phyloP scores from a whole-genome alignment of 2,113 vertebrate genomes.

The Passer domesticus region DNA sequence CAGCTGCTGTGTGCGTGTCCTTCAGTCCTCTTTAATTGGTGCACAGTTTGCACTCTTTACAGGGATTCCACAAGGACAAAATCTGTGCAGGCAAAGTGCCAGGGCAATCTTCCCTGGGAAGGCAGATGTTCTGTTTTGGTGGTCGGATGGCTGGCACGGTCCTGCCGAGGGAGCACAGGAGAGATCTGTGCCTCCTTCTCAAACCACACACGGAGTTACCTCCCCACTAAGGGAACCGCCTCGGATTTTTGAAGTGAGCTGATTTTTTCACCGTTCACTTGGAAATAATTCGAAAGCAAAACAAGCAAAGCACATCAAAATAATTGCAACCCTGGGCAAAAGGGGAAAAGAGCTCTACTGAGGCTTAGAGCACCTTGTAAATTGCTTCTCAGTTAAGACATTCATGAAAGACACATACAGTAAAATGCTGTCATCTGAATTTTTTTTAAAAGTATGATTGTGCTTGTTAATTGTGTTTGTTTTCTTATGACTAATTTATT shows the following conservation, averaged over 20 bases:
- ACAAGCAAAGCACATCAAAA: conserved; percentile 16
- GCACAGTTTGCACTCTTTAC: conserved; percentile 42
- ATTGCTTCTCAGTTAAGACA: background rate
- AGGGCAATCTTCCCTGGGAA: conserved; percentile 31
- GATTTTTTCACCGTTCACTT: background rate
- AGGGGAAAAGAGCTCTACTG: background rate
- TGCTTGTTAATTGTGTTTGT: conserved; percentile 26
- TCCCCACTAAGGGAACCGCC: background rate
- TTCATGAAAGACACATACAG: background rate
- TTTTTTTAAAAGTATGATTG: background rate
- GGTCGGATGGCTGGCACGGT: background rate
- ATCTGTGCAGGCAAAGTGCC: conserved; percentile 19
- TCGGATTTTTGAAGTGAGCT: background rate
- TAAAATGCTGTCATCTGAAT: background rate
- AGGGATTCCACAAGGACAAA: conserved; percentile 47
- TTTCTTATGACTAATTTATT: conserved; percentile 59
- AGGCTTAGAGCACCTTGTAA: background rate
- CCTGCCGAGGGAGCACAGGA: background rate
- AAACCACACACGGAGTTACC: background rate
- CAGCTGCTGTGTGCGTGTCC: conserved; percentile 30
- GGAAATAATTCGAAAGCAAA: background rate
- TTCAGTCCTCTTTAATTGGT: conserved; percentile 64
- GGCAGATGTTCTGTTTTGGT: conserved; percentile 25
- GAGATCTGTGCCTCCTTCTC: background rate
- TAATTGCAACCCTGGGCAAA: background rate